Evolutionary conservation across 2,797 vertebrate genomes (phyloP).

Genomic region (Manis crassicaudata): DNA sequence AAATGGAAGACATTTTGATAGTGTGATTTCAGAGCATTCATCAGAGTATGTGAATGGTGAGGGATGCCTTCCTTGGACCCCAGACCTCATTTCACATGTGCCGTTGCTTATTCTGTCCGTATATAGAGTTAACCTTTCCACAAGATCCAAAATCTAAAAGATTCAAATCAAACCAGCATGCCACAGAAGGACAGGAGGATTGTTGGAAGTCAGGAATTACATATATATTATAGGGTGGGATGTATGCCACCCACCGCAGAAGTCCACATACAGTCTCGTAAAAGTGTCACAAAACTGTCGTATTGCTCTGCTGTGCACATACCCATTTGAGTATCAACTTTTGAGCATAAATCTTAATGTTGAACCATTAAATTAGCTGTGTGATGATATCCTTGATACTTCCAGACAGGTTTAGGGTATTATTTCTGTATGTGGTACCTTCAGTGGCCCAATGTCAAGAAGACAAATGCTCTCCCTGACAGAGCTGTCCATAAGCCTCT

Average conservation of each 20-base stretch:
- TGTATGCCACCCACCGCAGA: not conserved
- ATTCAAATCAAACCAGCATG: not conserved
- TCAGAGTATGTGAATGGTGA: not conserved
- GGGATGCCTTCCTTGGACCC: not conserved
- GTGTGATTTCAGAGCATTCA: not conserved
- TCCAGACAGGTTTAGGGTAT: not conserved
- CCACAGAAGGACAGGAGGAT: not conserved
- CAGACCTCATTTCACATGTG: not conserved
- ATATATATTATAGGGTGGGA: not conserved
- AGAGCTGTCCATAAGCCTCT: not conserved
- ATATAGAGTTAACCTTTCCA: not conserved
- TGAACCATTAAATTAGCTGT: not conserved
- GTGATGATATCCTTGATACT: not conserved
- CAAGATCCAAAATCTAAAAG: not conserved
- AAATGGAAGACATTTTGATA: not conserved
- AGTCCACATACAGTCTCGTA: not conserved
- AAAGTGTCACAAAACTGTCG: not conserved
- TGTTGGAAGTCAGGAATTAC: not conserved
- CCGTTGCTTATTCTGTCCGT: not conserved
- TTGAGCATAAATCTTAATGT: not conserved
- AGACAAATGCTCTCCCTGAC: not conserved
- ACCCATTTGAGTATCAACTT: not conserved
- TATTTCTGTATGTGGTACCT: not conserved
- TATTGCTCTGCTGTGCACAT: not conserved
- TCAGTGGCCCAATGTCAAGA: not conserved